Base-by-base conservation (phyloP, 2,113 vertebrate species). In the Trogon melanurus region DNA sequence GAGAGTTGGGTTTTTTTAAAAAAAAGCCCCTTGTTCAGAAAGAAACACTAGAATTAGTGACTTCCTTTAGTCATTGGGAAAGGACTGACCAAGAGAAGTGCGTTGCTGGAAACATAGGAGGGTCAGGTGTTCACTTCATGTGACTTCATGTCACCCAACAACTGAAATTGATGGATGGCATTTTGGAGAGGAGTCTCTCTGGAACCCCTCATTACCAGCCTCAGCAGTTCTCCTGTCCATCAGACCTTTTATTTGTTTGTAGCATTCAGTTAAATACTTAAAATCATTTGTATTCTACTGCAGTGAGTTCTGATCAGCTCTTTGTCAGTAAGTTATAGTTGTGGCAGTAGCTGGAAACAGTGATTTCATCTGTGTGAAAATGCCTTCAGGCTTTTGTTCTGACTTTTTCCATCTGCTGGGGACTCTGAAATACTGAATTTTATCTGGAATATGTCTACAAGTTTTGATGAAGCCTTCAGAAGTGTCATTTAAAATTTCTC, bases 401-500 rank as follows among this genome's bases (percentile, higher is more conserved):
- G 22, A 36, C 16, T 21, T 61, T 89, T 88, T 45, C 8, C 4
- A 57, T 80, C 50, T 56, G 3, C 41, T 81, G 51, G n/a, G 36
- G 32, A 21, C 21, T 74, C 13, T 71, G 51, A 89, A 88, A 72
- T 85, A 78, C 38, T 56, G 32, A 53, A 38, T 65, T 85, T 91
- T 65, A 51, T 62, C n/a, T 89, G 15, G 48, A 88, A 70, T 70
- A 29, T 32, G 7, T 74, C 12, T 71, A 13, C 44, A 57, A 10
- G 25, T 85, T 89, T 95, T 48, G 64, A 38, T 70, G 45, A 89
- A 70, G 5, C 51, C 61, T 85, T 78, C 13, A 2, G 30, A 88
- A 21, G 32, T 91, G 93, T 95, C 17, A 26, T 91, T 91, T 88
- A 72, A 74, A 94, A 56, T 89, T 38, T 78, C 60, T 91, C 27